phyloP scores from a whole-genome alignment of 1,140 invertebrate species.

The Brachionus paranguensis region DNA sequence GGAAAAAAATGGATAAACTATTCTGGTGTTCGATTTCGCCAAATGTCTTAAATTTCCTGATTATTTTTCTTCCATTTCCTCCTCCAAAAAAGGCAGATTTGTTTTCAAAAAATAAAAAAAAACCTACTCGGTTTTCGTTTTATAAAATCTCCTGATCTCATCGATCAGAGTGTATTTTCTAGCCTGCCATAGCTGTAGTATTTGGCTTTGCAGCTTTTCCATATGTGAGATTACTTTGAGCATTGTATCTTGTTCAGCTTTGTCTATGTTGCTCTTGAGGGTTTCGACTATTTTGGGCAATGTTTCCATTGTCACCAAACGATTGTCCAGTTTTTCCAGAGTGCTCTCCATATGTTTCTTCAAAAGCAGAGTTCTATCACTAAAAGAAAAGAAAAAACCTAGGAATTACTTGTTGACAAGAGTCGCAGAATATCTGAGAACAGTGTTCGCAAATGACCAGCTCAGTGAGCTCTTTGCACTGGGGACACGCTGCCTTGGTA shows the following conservation, averaged over 20 bases:
- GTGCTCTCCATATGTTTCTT: neutral
- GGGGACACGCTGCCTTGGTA: neutral
- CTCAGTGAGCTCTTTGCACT: neutral
- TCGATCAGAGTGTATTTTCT: neutral
- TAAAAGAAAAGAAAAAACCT: neutral
- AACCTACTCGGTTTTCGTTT: neutral
- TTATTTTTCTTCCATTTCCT: neutral
- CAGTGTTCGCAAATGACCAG: conserved; percentile 5
- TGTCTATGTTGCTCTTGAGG: neutral
- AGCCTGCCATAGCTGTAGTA: neutral
- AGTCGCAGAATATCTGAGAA: conserved; percentile 3
- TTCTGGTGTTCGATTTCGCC: neutral
- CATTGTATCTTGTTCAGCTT: neutral
- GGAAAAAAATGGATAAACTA: neutral
- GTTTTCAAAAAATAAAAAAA: neutral
- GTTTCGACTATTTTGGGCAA: neutral
- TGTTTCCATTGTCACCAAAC: neutral
- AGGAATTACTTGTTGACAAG: neutral
- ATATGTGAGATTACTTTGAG: neutral
- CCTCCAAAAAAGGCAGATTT: neutral
- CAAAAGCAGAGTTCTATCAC: neutral
- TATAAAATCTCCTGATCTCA: neutral
- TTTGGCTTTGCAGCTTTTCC: neutral
- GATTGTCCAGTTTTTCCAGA: conserved; percentile 22
- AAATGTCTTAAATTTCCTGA: neutral